phyloP scores from a whole-genome alignment of 2,888 invertebrate species.

The Mycalesis mineus region DNA sequence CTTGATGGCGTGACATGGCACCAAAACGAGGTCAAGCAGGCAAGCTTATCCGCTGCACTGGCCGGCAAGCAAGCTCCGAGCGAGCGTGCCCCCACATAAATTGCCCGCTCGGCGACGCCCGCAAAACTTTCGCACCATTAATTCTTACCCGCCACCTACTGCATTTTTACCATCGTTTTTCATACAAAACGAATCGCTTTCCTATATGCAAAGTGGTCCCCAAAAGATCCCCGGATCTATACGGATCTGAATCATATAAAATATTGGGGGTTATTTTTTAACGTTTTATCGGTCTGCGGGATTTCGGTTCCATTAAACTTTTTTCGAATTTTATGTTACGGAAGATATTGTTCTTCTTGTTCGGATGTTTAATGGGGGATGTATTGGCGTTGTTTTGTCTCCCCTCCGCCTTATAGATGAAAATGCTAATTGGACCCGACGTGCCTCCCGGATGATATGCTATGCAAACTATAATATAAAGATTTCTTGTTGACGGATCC shows the following conservation, averaged over 20 bases:
- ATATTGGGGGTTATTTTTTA: conserved; percentile 60
- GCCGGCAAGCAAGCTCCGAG: conserved; percentile 20
- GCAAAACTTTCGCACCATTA: conserved; percentile 71
- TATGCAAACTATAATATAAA: background rate
- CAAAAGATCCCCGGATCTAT: conserved; percentile 56
- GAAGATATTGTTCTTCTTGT: conserved; percentile 66
- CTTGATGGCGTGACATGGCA: background rate
- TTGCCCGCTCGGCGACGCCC: conserved; percentile 43
- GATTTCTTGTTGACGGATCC: background rate
- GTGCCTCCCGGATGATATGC: conserved; percentile 19
- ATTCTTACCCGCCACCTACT: conserved; percentile 66
- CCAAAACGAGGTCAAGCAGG: conserved; percentile 26
- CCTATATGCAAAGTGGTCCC: conserved; percentile 61
- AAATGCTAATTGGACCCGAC: conserved; percentile 36
- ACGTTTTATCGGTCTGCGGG: conserved; percentile 66
- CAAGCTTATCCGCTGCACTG: conserved; percentile 13
- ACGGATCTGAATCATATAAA: conserved; percentile 58
- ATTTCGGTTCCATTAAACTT: conserved; percentile 68
- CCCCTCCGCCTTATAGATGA: conserved; percentile 28
- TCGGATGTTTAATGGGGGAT: conserved; percentile 36
- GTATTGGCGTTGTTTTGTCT: conserved; percentile 26
- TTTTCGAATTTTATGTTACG: conserved; percentile 72
- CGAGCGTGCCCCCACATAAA: conserved; percentile 62
- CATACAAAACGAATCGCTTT: conserved; percentile 51
- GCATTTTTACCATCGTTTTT: conserved; percentile 53